These are phyloP conservation scores for Oxyteleia sp. DNA, from an alignment of 2,888 invertebrate species.

Conservation along the genomic window DNA sequence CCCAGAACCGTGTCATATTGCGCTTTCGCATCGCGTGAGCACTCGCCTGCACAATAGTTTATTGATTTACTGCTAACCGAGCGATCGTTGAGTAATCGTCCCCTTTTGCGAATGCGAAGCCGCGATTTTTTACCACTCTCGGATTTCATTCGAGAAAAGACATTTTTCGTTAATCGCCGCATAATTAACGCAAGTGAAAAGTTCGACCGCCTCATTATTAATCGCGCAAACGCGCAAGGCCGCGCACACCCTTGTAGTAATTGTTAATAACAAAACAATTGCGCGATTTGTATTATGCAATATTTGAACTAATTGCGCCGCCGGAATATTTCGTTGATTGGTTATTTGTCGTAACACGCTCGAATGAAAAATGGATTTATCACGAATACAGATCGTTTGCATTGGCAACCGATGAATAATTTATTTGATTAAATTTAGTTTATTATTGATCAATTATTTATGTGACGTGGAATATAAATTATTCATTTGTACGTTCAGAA, in stretches of 20 bases:
- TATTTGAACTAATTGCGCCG: conserved; percentile 22
- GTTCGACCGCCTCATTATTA: background rate
- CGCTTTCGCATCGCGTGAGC: conserved; percentile 65
- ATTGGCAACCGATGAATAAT: conserved; percentile 31
- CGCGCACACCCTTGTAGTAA: background rate
- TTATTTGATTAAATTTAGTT: conserved; percentile 20
- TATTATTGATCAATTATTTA: conserved; percentile 23
- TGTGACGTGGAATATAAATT: conserved; percentile 11
- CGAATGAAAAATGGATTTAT: conserved; percentile 28
- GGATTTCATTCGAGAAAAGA: conserved; percentile 10
- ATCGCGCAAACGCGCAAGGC: background rate
- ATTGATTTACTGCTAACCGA: conserved; percentile 64
- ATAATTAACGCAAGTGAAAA: conserved; percentile 16
- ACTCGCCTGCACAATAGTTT: conserved; percentile 61
- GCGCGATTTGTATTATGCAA: conserved; percentile 21
- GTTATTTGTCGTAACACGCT: background rate
- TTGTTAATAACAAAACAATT: conserved; percentile 19
- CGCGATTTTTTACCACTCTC: conserved; percentile 17
- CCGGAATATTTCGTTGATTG: background rate
- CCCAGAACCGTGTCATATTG: conserved; percentile 64
- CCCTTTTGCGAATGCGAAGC: conserved; percentile 38
- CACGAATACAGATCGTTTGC: conserved; percentile 18
- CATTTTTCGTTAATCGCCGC: background rate
- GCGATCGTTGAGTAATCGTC: conserved; percentile 61
- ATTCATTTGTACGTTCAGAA: conserved; percentile 4